phyloP scores from a whole-genome alignment of 2,888 invertebrate genomes.

The Copidosoma aretas region DNA sequence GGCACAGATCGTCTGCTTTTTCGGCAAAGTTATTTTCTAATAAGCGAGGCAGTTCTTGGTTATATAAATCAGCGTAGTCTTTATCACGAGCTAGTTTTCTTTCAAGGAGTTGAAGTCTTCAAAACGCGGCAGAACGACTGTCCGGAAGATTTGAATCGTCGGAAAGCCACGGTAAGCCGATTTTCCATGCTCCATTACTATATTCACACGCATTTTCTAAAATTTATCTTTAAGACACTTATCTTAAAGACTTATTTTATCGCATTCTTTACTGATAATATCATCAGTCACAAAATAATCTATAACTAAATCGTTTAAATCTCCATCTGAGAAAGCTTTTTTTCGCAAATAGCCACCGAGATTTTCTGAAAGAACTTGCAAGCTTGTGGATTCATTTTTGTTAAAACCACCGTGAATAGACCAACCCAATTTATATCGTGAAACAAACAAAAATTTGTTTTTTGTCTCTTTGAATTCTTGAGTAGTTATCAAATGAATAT shows the following conservation, averaged over 20 bases:
- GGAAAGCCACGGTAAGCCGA: constrained; percentile 1
- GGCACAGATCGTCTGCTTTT: neutral
- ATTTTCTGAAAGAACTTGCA: neutral
- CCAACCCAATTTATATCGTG: constrained; percentile 16
- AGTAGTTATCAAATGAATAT: constrained; percentile 5
- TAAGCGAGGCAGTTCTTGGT: neutral
- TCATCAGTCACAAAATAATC: neutral
- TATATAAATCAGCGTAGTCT: neutral
- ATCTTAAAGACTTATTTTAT: neutral
- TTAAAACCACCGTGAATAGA: constrained; percentile 4
- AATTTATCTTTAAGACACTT: neutral
- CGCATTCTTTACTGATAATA: neutral
- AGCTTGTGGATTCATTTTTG: neutral
- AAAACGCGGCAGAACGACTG: neutral
- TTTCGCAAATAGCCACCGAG: neutral
- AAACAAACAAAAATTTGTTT: neutral
- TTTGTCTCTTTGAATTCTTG: constrained; percentile 3
- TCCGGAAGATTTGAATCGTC: neutral
- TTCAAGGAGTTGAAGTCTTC: neutral
- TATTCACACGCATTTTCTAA: constrained; percentile 2
- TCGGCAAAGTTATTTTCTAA: constrained; percentile 43
- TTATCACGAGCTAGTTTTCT: neutral
- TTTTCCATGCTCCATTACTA: constrained; percentile 3
- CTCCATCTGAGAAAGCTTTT: neutral
- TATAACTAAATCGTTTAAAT: neutral